These are phyloP conservation scores for Chorisops tibialis DNA, from an alignment of 2,888 invertebrate genomes.

Conservation along the genomic window DNA sequence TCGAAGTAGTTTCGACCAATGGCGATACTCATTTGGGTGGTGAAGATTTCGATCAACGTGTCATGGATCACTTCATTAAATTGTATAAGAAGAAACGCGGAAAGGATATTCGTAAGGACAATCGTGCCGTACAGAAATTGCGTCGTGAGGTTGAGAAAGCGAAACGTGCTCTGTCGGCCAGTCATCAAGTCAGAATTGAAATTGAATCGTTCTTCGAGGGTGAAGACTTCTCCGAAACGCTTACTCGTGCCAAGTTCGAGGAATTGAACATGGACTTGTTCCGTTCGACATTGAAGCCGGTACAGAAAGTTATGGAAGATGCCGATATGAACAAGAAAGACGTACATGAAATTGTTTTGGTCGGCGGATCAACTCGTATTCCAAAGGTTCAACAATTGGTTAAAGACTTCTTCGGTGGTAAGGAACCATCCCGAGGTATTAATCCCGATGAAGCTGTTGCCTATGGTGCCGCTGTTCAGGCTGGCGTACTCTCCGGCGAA, in stretches of 20 bases:
- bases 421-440: constrained; percentile 96
- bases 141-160: constrained; percentile 97
- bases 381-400: constrained; percentile 94
- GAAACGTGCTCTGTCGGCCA: constrained; percentile 88
- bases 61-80: constrained; percentile 99
- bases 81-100: constrained; percentile 98
- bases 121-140: constrained; percentile 92
- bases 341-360: constrained; percentile 97
- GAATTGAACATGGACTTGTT: constrained; percentile 93
- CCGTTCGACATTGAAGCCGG: constrained; percentile 91
- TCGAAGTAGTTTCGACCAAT: constrained; percentile 66
- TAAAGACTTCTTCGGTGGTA: constrained; percentile 94
- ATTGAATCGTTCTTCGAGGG: constrained; percentile 98
- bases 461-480: constrained; percentile 97
- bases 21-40: constrained; percentile 98
- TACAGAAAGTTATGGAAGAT: constrained; percentile 94
- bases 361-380: constrained; percentile 98
- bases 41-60: constrained; percentile 97
- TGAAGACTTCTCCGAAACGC: constrained; percentile 96
- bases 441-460: constrained; percentile 99
- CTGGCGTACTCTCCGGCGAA: constrained; percentile 93
- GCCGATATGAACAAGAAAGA: constrained; percentile 99
- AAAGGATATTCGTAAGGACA: constrained; percentile 92
- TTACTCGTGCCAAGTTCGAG: constrained; percentile 98
- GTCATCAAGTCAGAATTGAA: constrained; percentile 94